phyloP scores from a whole-genome alignment of 2,888 invertebrate species.

The Merodon equestris region DNA sequence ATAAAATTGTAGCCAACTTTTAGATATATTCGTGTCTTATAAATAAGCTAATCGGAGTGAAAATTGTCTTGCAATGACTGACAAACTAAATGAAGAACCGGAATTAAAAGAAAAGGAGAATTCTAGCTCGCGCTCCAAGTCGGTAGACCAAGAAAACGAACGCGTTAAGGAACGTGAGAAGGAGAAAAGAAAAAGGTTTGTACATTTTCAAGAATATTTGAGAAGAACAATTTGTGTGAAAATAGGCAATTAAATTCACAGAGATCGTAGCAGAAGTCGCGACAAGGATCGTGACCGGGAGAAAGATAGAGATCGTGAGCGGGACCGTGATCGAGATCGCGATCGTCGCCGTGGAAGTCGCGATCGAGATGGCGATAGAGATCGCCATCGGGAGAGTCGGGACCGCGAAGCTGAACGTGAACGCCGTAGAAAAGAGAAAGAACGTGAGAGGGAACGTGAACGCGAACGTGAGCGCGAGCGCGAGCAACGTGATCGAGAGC shows the following conservation, averaged over 20 bases:
- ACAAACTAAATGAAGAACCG: conserved; percentile 37
- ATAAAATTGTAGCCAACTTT: too few species aligned
- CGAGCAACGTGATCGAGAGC: conserved; percentile 75
- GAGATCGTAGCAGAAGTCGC: conserved; percentile 59
- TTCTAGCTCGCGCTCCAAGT: conserved; percentile 50
- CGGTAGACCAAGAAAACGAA: conserved; percentile 75
- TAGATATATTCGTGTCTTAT: too few species aligned
- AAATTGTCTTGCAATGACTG: conserved; percentile 31
- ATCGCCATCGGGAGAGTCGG: conserved; percentile 46
- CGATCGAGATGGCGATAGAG: conserved; percentile 58
- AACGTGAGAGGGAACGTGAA: conserved; percentile 73
- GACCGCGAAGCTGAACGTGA: conserved; percentile 67
- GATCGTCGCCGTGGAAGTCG: conserved; percentile 51
- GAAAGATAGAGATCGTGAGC: conserved; percentile 71
- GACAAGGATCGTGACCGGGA: conserved; percentile 76
- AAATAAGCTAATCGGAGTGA: neutral
- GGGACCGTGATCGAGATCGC: conserved; percentile 69
- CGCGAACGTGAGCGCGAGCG: conserved; percentile 76
- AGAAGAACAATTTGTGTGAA: neutral
- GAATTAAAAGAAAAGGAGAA: conserved; percentile 54
- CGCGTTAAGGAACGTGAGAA: conserved; percentile 75
- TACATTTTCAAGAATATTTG: neutral
- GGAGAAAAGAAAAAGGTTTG: conserved; percentile 56
- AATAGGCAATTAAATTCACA: neutral
- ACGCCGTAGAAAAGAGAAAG: conserved; percentile 68